These are phyloP conservation scores for Lophura nycthemera DNA, from an alignment of 2,113 vertebrate genomes.

Conservation along the genomic window DNA sequence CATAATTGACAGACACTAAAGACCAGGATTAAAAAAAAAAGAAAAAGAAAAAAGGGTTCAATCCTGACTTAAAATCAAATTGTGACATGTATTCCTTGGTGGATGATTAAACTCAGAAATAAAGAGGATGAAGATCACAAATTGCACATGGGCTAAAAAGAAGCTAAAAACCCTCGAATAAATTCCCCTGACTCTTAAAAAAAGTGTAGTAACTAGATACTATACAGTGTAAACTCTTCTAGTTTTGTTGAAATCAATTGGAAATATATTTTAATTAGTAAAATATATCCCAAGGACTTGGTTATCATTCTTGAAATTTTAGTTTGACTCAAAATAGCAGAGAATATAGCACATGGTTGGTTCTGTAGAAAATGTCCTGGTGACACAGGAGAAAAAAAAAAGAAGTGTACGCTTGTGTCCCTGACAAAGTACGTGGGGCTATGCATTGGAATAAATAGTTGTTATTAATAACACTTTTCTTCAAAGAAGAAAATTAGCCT, in stretches of 20 bases:
- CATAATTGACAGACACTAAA: background rate
- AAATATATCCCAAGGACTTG: background rate
- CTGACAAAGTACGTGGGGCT: background rate
- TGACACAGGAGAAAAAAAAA: background rate
- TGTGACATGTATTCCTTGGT: background rate
- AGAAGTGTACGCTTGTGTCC: background rate
- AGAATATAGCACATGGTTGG: background rate
- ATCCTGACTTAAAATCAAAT: background rate
- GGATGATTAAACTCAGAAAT: background rate
- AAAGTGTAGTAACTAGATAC: too few relatives aligned
- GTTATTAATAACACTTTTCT: background rate
- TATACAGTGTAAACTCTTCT: background rate
- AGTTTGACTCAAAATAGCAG: background rate
- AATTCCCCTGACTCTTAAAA: background rate
- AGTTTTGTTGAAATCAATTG: background rate
- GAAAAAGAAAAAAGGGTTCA: background rate
- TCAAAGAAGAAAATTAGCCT: background rate
- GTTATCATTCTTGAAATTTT: background rate
- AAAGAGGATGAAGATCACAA: background rate
- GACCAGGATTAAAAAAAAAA: background rate
- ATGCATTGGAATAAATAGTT: fast-evolving
- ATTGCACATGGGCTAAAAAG: background rate
- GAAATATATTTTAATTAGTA: background rate
- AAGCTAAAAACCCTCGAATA: background rate
- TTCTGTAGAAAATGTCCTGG: background rate